Percentiles rank a stretch among this genome's conserved stretches.
Conservation (phyloP, 2,888 invertebrate species). For the Amblyjoppa proteus region DNA sequence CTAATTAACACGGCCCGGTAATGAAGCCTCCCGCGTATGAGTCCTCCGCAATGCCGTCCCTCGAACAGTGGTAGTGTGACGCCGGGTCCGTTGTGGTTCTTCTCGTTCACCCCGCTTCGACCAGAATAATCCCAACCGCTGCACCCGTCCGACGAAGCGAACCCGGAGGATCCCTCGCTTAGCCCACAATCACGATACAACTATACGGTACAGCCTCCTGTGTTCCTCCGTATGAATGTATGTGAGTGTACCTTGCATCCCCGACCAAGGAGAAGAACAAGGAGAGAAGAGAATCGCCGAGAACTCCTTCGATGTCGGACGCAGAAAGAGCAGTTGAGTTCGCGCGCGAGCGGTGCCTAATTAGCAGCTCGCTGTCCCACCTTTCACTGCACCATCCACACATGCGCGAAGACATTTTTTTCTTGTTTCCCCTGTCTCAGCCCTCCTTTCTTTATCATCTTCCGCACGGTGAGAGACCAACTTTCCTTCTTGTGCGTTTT, state of each 20-base stretch:
- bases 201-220: constrained; percentile 12
- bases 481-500: constrained; percentile 32
- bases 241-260: neutral
- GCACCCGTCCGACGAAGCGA: constrained; percentile 26
- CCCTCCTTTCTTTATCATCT: constrained; percentile 56
- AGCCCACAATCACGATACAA: constrained; percentile 50
- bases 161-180: constrained; percentile 31
- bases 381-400: constrained; percentile 51
- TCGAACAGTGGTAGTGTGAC: constrained; percentile 40
- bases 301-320: constrained; percentile 56
- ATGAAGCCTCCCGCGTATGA: constrained; percentile 78
- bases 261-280: neutral
- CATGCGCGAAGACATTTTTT: constrained; percentile 32
- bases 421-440: constrained; percentile 37
- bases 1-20: constrained; percentile 83
- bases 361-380: constrained; percentile 75
- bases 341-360: constrained; percentile 79
- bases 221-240: neutral
- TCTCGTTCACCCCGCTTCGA: constrained; percentile 57
- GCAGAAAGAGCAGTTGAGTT: constrained; percentile 68
- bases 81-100: constrained; percentile 19
- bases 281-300: constrained; percentile 24
- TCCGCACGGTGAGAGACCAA: constrained; percentile 41
- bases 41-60: constrained; percentile 41
- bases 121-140: constrained; percentile 52